A percentile compares a stretch with the other conserved stretches of the same genome.
Evolutionary conservation across 2,113 vertebrate species (phyloP).

Genomic region (Dicentrarchus labrax): DNA sequence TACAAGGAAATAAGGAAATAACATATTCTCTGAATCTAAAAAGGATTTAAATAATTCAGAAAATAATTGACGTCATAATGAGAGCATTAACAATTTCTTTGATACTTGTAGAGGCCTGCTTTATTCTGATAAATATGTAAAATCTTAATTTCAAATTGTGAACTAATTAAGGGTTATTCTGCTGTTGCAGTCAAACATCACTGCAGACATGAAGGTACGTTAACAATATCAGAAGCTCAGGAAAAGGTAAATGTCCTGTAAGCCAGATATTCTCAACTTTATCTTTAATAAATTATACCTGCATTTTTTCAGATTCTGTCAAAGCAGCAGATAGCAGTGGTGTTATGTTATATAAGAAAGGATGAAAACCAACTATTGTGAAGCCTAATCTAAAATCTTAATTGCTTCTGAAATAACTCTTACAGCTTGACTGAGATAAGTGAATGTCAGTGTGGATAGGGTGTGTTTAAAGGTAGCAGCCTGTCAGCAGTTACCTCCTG

Average conservation of each 20-base stretch:
- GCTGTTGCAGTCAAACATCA: background rate
- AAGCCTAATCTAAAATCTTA: conserved; percentile 55
- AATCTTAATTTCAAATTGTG: background rate
- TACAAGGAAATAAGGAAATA: background rate
- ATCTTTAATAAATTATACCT: conserved; percentile 10
- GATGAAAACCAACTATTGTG: conserved; percentile 14
- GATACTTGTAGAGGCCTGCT: background rate
- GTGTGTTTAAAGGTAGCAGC: conserved; percentile 40
- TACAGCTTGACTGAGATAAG: conserved; percentile 20
- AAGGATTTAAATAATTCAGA: conserved; percentile 13
- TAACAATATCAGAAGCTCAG: background rate
- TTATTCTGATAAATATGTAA: background rate
- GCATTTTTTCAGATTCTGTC: conserved; percentile 27
- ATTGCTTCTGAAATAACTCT: conserved; percentile 50
- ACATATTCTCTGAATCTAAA: background rate
- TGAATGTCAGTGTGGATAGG: background rate
- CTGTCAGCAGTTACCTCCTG: conserved; percentile 42
- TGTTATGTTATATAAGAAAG: conserved; percentile 22
- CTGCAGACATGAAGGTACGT: background rate
- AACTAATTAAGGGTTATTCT: conserved; percentile 5
- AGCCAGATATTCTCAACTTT: conserved; percentile 10
- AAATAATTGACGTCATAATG: conserved; percentile 16
- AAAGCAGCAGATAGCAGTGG: conserved; percentile 1
- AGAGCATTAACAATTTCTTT: background rate
- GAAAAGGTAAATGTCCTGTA: conserved; percentile 7